phyloP scores from a whole-genome alignment of 2,113 vertebrate species.

The Gnathonemus longibarbis region DNA sequence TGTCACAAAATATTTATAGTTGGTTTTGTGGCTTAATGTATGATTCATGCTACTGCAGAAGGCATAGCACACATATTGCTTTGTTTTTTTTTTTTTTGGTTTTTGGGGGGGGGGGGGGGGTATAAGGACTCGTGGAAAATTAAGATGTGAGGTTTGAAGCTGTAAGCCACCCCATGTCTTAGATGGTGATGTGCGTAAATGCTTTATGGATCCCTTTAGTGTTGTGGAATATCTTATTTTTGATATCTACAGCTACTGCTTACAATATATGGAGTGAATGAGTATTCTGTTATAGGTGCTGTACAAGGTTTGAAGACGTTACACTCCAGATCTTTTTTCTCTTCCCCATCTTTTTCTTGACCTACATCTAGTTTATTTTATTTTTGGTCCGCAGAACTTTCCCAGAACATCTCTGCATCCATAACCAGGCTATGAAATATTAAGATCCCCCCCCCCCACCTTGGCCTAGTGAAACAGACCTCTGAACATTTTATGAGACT shows the following conservation, averaged over 20 bases:
- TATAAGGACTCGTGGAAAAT: not conserved
- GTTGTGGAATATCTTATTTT: not conserved
- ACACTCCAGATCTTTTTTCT: not conserved
- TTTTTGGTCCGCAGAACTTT: not conserved
- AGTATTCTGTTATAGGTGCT: not conserved
- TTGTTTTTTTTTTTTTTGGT: not conserved
- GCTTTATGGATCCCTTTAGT: not conserved
- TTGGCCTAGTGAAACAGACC: not conserved
- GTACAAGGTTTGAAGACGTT: not conserved
- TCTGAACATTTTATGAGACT: not conserved
- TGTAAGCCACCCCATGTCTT: not conserved
- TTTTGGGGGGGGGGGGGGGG: not conserved
- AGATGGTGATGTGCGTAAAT: not conserved
- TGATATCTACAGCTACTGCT: not conserved
- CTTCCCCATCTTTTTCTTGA: not conserved
- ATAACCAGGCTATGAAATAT: not conserved
- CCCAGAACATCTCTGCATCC: not conserved
- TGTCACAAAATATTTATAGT: not conserved
- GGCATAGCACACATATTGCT: not conserved
- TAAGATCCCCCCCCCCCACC: not conserved
- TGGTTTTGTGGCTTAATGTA: not conserved
- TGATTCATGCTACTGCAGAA: not conserved
- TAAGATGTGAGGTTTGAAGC: not conserved
- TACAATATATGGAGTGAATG: not conserved
- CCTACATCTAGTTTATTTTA: not conserved